Conservation (phyloP, 2,797 vertebrate species). For the Aotus griseimembra region DNA sequence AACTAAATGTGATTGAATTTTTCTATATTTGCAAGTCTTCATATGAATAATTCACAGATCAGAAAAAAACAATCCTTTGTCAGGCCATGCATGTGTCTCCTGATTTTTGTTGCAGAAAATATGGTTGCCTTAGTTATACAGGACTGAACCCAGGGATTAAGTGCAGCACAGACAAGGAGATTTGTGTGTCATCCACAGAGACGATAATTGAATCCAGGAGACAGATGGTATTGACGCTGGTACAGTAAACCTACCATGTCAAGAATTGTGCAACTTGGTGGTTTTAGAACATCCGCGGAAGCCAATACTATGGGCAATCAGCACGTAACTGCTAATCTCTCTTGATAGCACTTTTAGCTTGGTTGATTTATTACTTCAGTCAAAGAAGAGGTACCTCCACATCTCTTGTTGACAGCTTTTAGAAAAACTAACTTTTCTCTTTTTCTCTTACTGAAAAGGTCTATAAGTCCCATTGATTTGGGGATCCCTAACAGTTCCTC, state of each 20-base stretch:
- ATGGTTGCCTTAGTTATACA: conserved; percentile 70
- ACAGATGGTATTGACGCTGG: conserved; percentile 67
- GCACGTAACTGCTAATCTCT: conserved; percentile 59
- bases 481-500: not conserved
- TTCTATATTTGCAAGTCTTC: conserved; percentile 58
- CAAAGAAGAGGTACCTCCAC: conserved; percentile 49
- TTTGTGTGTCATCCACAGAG: conserved; percentile 56
- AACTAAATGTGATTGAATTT: conserved; percentile 59
- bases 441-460: not conserved
- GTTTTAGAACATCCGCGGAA: conserved; percentile 59
- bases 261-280: conserved; percentile 21
- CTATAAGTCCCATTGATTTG: conserved; percentile 8
- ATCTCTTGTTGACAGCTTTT: conserved; percentile 54
- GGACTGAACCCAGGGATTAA: conserved; percentile 70
- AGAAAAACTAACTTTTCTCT: conserved; percentile 31
- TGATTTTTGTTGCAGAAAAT: conserved; percentile 75
- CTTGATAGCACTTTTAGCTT: conserved; percentile 62
- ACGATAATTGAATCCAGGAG: conserved; percentile 63
- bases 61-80: conserved; percentile 53
- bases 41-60: conserved; percentile 67
- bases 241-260: conserved; percentile 53
- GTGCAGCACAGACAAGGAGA: conserved; percentile 50
- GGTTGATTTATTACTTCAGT: conserved; percentile 56
- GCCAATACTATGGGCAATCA: conserved; percentile 42
- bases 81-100: conserved; percentile 35